Percentiles rank a stretch among this genome's conserved stretches.
phyloP scores from a whole-genome alignment of 2,113 vertebrate species.

The Sprattus sprattus region DNA sequence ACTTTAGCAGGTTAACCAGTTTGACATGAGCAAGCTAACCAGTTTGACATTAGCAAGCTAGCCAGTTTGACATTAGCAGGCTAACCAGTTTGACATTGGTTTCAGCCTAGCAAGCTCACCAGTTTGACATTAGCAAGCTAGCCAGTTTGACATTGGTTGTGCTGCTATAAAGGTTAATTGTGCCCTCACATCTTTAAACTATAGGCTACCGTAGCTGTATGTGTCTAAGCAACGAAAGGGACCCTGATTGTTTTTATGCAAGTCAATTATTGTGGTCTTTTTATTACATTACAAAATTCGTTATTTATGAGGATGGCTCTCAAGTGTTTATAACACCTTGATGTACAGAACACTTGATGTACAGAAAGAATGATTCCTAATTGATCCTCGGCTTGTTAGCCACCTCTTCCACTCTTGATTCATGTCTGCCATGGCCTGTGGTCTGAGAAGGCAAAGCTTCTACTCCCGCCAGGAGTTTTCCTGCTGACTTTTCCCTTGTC shows the following conservation, averaged over 20 bases:
- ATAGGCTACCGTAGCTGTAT: not conserved
- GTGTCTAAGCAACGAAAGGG: not conserved
- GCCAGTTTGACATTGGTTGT: not conserved
- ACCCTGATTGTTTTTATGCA: not conserved
- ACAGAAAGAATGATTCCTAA: not conserved
- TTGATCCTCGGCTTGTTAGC: constrained; percentile 15
- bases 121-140: too few species aligned
- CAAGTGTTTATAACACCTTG: not conserved
- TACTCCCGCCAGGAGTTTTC: not conserved
- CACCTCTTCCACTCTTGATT: not conserved
- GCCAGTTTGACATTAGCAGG: too few species aligned
- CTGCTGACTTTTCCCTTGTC: not conserved
- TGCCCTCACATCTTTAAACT: not conserved
- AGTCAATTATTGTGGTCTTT: not conserved
- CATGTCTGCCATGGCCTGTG: not conserved
- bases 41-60: not conserved
- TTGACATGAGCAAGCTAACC: too few species aligned
- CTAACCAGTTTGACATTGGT: too few species aligned
- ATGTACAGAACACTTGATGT: not conserved
- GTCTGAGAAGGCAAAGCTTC: not conserved
- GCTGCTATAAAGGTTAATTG: not conserved
- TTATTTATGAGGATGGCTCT: not conserved
- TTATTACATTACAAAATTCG: not conserved
- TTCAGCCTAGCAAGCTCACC: too few species aligned
- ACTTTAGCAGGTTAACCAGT: too few species aligned